Evolutionary conservation across 2,797 vertebrate species (phyloP).

Genomic region (Yasuhikotakia modesta): DNA sequence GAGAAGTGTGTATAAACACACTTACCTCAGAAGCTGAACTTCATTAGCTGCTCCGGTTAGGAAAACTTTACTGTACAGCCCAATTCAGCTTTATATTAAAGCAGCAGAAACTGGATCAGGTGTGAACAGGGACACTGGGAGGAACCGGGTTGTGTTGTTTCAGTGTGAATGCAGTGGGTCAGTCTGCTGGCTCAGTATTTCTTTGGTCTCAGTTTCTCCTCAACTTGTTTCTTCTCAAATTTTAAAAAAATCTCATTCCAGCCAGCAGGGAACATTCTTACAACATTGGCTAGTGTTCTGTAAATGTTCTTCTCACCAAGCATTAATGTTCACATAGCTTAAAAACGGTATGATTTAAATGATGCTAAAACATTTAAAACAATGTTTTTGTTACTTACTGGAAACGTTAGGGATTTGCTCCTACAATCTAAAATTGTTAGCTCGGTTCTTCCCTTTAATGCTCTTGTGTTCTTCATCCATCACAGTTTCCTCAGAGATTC

Average conservation of each 20-base stretch:
- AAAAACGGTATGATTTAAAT: no score
- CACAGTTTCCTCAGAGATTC: not conserved
- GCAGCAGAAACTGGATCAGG: slow-evolving; percentile 10
- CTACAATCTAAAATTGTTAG: not conserved
- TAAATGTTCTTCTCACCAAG: no score
- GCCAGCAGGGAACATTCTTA: no score
- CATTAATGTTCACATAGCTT: no score
- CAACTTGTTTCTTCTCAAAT: not conserved
- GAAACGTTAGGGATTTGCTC: no score
- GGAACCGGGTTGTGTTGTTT: slow-evolving; percentile 27
- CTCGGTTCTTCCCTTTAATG: not conserved
- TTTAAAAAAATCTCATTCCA: no score
- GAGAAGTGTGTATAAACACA: slow-evolving; percentile 62
- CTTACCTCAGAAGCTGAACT: slow-evolving; percentile 31
- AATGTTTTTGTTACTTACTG: no score
- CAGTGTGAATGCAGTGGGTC: no score
- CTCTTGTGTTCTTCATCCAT: not conserved
- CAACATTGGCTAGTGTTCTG: not conserved
- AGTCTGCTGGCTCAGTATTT: not conserved
- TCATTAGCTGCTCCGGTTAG: not conserved
- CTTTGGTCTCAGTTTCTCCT: not conserved
- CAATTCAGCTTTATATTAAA: slow-evolving; percentile 37
- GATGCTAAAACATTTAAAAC: no score
- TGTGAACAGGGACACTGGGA: slow-evolving; percentile 4
- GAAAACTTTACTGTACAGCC: slow-evolving; percentile 12